Conservation (phyloP, 2,797 vertebrate genomes). For the Chromis chromis region DNA sequence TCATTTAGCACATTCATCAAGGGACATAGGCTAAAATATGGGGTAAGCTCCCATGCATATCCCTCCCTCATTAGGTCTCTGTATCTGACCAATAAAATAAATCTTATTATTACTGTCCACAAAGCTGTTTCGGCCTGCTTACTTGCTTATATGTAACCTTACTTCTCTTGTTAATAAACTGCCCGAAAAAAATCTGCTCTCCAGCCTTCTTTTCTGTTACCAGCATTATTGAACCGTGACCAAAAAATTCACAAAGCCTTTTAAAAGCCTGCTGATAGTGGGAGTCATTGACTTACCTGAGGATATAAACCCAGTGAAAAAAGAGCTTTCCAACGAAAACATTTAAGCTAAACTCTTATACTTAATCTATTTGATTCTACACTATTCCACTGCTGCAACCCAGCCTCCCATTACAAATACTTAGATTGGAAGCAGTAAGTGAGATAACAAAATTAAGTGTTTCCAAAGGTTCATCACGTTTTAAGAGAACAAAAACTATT, state of each 20-base stretch:
- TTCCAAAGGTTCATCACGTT: constrained; percentile 56
- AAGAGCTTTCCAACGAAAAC: constrained; percentile 25
- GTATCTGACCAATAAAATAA: not conserved
- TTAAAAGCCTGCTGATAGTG: constrained; percentile 14
- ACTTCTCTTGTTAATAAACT: not conserved
- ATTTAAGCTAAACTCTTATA: constrained; percentile 15
- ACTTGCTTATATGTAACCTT: not conserved
- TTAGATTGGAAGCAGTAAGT: constrained; percentile 50
- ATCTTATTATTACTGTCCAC: too few relatives aligned
- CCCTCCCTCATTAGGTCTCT: not conserved
- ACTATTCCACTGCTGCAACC: constrained; percentile 13
- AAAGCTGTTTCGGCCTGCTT: not conserved
- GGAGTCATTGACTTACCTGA: constrained; percentile 16
- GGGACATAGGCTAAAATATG: not conserved
- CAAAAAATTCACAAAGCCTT: not conserved
- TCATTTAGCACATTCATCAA: not conserved
- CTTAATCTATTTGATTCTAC: constrained; percentile 16
- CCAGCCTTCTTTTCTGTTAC: not conserved
- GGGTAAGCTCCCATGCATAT: not conserved
- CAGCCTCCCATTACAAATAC: constrained; percentile 22
- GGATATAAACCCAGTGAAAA: constrained; percentile 21
- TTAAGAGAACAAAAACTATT: constrained; percentile 70
- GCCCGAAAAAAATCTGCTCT: not conserved
- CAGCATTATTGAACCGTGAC: not conserved
- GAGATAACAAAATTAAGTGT: constrained; percentile 56